These are phyloP conservation scores for Melieria omissa DNA, from an alignment of 2,888 invertebrate genomes.

Conservation along the genomic window DNA sequence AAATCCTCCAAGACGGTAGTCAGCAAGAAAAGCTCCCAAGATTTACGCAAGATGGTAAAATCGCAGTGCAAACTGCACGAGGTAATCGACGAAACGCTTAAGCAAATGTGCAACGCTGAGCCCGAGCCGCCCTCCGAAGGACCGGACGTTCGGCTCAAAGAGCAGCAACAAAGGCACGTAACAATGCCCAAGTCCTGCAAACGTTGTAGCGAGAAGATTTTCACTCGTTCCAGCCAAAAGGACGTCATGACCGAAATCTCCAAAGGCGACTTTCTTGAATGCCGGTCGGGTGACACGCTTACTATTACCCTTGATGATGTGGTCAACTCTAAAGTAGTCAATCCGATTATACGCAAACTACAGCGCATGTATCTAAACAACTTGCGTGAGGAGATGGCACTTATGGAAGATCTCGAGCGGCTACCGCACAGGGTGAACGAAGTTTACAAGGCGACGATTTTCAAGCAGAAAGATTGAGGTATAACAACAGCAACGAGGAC, in stretches of 20 bases:
- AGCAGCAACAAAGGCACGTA: background rate
- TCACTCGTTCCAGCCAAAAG: conserved; percentile 37
- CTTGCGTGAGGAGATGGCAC: conserved; percentile 53
- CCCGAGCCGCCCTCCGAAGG: conserved; percentile 9
- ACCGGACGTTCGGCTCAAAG: conserved; percentile 20
- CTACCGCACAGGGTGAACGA: conserved; percentile 54
- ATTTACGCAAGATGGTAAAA: conserved; percentile 48
- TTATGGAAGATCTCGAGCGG: conserved; percentile 57
- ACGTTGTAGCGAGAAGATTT: conserved; percentile 38
- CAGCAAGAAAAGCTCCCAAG: conserved; percentile 48
- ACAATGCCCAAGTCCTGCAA: conserved; percentile 34
- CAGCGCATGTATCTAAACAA: conserved; percentile 56
- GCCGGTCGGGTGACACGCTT: conserved; percentile 39
- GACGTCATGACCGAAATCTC: conserved; percentile 44
- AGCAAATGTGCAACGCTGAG: conserved; percentile 41
- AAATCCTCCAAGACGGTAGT: conserved; percentile 46
- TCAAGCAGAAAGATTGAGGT: conserved; percentile 44
- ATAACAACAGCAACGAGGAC: background rate
- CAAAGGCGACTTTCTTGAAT: conserved; percentile 41
- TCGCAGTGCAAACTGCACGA: conserved; percentile 52
- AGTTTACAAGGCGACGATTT: conserved; percentile 48
- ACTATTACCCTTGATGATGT: conserved; percentile 51
- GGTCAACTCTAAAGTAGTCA: conserved; percentile 54
- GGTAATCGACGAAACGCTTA: conserved; percentile 42
- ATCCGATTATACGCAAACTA: conserved; percentile 57